Percentiles rank a stretch among this genome's conserved stretches.
phyloP scores from a whole-genome alignment of 2,888 invertebrate genomes.

The Camponotus fellah region DNA sequence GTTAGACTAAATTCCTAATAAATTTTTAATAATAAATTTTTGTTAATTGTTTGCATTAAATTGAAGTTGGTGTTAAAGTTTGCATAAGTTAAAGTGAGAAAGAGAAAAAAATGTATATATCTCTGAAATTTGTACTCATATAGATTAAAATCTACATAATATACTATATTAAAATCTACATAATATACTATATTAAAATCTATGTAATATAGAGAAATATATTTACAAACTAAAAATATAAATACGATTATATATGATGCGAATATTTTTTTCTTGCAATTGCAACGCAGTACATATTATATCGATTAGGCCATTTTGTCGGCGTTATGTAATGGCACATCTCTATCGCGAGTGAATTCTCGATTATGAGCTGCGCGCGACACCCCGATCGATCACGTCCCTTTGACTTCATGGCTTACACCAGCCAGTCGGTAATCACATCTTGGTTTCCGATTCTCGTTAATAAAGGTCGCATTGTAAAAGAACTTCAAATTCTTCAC shows the following conservation, averaged over 20 bases:
- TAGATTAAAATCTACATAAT: neutral
- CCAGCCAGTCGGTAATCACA: conserved; percentile 27
- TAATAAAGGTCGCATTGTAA: neutral
- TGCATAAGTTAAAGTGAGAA: too few relatives aligned
- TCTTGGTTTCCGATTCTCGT: neutral
- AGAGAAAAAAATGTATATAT: neutral
- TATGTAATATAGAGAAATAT: too few relatives aligned
- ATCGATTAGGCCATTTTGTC: conserved; percentile 53
- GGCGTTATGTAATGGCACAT: conserved; percentile 33
- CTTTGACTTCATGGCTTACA: conserved; percentile 24
- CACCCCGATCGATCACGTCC: conserved; percentile 31
- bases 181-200: neutral
- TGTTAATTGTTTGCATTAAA: neutral
- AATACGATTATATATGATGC: neutral
- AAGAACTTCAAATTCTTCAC: neutral
- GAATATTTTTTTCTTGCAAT: neutral
- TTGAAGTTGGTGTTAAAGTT: neutral
- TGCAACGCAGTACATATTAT: neutral
- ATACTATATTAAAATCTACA: neutral
- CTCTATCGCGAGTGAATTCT: conserved; percentile 12
- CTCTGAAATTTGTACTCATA: neutral
- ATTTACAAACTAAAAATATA: neutral
- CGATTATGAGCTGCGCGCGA: conserved; percentile 13
- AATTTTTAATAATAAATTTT: neutral
- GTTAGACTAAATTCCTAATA: neutral